Percentiles rank a stretch among this genome's conserved stretches.
Conservation (phyloP, 2,888 invertebrate species). For the Sepiola atlantica region DNA sequence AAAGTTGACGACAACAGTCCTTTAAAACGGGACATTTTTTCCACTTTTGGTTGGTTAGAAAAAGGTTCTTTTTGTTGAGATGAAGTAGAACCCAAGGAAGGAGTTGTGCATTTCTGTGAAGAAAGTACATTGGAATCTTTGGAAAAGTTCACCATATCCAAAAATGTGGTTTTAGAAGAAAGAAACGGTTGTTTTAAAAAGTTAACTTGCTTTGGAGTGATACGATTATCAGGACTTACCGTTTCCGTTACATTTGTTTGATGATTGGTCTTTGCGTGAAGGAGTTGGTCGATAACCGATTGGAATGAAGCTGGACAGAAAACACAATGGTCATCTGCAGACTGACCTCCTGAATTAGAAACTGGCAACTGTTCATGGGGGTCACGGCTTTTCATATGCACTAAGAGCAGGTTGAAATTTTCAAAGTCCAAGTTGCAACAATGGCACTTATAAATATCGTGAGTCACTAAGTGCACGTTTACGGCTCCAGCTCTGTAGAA, state of each 20-base stretch:
- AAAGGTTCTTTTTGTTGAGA: background rate
- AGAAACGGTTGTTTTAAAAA: too few relatives aligned
- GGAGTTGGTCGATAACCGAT: background rate
- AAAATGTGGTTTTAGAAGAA: background rate
- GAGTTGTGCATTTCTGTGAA: background rate
- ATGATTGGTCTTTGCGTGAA: slow-evolving; percentile 14
- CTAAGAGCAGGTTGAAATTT: background rate
- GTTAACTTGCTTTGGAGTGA: background rate
- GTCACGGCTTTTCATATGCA: background rate
- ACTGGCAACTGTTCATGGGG: background rate
- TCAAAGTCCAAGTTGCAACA: background rate
- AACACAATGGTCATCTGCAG: background rate
- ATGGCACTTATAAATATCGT: slow-evolving; percentile 13
- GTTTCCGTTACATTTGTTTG: background rate
- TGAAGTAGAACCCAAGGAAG: background rate
- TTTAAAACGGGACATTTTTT: background rate
- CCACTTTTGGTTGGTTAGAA: background rate
- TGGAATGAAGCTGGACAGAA: background rate
- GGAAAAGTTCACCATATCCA: background rate
- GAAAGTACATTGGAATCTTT: background rate
- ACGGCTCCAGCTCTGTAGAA: background rate
- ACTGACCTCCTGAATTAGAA: background rate
- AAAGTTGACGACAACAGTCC: background rate
- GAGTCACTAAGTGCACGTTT: background rate
- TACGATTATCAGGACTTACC: background rate